Percentiles rank a stretch among this genome's conserved stretches.
Conservation (phyloP, 2,797 vertebrate genomes). For the Prionace glauca region DNA sequence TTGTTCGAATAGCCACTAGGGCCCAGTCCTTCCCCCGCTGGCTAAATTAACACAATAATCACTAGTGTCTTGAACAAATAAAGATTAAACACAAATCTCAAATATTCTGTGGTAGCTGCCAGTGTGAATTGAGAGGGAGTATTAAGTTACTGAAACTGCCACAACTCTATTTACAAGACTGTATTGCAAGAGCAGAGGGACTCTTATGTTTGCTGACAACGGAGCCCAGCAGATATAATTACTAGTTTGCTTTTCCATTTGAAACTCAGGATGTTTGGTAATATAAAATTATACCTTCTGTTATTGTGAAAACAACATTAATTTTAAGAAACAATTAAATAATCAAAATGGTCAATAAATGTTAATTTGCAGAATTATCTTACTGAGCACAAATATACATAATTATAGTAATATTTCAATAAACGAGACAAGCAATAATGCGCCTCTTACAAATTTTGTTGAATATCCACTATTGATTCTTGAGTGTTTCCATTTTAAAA, state of each 20-base stretch:
- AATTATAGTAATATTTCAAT: background rate
- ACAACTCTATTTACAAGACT: background rate
- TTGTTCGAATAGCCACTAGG: background rate
- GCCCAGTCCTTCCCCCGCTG: background rate
- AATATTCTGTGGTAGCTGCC: background rate
- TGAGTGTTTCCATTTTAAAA: conserved; percentile 7
- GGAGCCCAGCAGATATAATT: background rate
- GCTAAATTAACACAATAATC: background rate
- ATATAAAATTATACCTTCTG: background rate
- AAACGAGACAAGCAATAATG: conserved; percentile 22
- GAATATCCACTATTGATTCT: conserved; percentile 13
- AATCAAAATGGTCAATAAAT: background rate
- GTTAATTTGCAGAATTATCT: background rate
- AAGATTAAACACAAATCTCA: background rate
- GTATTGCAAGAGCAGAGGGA: background rate
- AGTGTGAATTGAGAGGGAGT: background rate
- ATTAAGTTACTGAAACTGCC: background rate
- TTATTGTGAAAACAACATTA: too few relatives aligned
- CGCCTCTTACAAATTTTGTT: background rate
- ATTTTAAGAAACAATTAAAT: background rate
- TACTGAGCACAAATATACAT: conserved; percentile 1
- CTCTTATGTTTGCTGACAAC: background rate
- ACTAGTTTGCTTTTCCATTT: background rate
- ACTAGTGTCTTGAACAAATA: background rate
- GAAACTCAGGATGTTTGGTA: background rate